A percentile compares a stretch with the other conserved stretches of the same genome.
Evolutionary conservation across 2,888 invertebrate species (phyloP).

Genomic region (Melanargia galathea): DNA sequence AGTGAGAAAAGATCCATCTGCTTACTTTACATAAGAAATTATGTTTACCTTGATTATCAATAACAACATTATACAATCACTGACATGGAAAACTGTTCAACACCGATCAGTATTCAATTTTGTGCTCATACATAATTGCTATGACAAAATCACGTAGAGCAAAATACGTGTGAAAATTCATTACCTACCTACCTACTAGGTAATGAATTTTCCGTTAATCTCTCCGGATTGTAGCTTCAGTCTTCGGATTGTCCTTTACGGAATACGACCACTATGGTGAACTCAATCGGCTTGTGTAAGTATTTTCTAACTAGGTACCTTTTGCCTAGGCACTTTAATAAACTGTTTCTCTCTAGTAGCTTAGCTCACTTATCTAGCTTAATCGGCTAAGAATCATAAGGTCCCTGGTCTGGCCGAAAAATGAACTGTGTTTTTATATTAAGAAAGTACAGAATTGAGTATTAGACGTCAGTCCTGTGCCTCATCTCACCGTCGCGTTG

Average conservation of each 20-base stretch:
- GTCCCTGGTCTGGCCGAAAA: no score
- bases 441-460: no score
- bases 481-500: no score
- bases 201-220: no score
- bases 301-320: background rate
- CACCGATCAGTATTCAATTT: slow-evolving; percentile 21
- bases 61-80: slow-evolving; percentile 13
- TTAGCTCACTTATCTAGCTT: no score
- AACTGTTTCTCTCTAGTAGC: no score
- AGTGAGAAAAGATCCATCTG: no score
- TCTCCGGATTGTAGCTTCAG: slow-evolving; percentile 23
- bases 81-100: slow-evolving; percentile 30
- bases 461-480: no score
- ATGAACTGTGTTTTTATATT: no score
- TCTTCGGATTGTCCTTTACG: slow-evolving; percentile 25
- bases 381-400: no score
- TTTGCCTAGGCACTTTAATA: background rate
- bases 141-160: slow-evolving; percentile 28
- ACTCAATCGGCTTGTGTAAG: slow-evolving; percentile 27
- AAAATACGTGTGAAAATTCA: slow-evolving; percentile 19
- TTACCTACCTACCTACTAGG: background rate
- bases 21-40: background rate
- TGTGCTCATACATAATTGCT: slow-evolving; percentile 37
- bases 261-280: slow-evolving; percentile 27
- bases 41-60: background rate